These are phyloP conservation scores for Sorex araneus DNA, from an alignment of 2,113 vertebrate genomes.

Conservation along the genomic window DNA sequence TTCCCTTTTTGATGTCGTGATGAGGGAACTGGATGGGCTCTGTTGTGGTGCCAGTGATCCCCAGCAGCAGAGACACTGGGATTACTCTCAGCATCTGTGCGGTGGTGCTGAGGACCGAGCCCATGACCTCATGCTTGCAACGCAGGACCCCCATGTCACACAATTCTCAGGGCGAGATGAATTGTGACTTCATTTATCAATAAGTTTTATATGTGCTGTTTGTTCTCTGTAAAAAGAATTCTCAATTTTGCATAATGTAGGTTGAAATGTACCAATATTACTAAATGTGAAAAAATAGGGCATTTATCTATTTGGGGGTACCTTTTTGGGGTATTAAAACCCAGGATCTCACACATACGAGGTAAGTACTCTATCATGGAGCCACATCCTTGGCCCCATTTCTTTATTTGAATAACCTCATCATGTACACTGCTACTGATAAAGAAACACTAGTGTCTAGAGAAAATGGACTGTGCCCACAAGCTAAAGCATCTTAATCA, in stretches of 20 bases:
- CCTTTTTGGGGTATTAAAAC: no score
- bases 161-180: neutral
- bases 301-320: conserved; percentile 21
- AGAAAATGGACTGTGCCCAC: neutral
- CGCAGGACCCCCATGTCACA: no score
- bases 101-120: no score
- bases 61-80: no score
- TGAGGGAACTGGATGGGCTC: no score
- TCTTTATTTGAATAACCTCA: neutral
- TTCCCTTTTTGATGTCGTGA: no score
- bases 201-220: neutral
- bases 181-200: neutral
- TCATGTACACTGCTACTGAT: conserved; percentile 7
- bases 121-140: no score
- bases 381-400: no score
- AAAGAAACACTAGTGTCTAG: neutral
- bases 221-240: neutral
- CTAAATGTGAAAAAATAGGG: neutral
- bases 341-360: no score
- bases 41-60: no score
- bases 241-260: neutral
- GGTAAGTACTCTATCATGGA: no score
- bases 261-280: neutral
- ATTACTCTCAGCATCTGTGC: no score
- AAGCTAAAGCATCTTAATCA: neutral